Evolutionary conservation across 2,113 vertebrate species (phyloP).

Genomic region (Lasiurus cinereus): DNA sequence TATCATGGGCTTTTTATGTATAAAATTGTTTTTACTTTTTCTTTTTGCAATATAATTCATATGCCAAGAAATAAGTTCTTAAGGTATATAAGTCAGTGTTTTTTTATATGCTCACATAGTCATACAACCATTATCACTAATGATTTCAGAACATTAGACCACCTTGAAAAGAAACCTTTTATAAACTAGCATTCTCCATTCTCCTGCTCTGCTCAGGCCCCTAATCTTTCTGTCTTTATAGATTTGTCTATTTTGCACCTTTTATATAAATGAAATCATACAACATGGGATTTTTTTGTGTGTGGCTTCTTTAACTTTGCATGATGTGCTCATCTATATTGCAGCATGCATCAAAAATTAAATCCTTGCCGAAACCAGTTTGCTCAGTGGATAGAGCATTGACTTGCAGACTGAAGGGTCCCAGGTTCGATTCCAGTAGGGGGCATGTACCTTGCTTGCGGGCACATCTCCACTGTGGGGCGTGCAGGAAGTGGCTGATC

Average conservation of each 20-base stretch:
- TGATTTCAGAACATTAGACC: background rate
- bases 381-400: no score
- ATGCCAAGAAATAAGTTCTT: background rate
- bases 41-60: background rate
- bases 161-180: background rate
- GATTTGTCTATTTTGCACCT: background rate
- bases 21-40: background rate
- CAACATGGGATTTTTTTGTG: background rate
- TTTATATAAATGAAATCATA: background rate
- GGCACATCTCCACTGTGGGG: no score
- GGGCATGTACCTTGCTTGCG: no score
- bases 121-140: background rate
- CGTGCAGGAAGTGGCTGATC: no score
- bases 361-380: no score
- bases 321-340: background rate
- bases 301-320: background rate
- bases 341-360: background rate
- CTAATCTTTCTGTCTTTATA: background rate
- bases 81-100: background rate
- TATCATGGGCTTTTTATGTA: background rate
- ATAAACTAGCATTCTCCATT: background rate
- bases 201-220: background rate
- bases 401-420: no score
- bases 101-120: background rate
- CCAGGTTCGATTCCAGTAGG: no score